Conservation (phyloP, 92 coral and sea anemone species). For the Scolanthus callimorphus region DNA sequence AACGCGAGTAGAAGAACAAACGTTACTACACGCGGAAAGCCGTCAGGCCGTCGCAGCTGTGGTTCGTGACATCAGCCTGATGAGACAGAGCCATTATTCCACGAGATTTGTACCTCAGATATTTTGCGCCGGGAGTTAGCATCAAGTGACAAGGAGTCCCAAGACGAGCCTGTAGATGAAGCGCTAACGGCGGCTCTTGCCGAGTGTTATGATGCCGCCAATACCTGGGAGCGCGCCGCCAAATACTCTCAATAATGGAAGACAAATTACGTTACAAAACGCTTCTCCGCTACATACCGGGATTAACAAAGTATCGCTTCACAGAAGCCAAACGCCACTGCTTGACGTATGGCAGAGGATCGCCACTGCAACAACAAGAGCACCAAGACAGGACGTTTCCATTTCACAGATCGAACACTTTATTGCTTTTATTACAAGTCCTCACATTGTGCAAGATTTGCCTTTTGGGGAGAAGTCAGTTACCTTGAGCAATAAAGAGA, state of each 20-base stretch:
- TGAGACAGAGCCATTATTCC: slow-evolving; percentile 40
- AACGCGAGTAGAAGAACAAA: slow-evolving; percentile 44
- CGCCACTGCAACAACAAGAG: slow-evolving; percentile 40
- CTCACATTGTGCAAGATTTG: slow-evolving; percentile 41
- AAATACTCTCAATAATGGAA: slow-evolving; percentile 67
- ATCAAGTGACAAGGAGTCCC: slow-evolving; percentile 28
- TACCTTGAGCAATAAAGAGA: slow-evolving; percentile 24
- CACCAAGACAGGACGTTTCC: slow-evolving; percentile 33
- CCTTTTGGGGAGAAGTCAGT: slow-evolving; percentile 44
- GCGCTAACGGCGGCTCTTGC: slow-evolving; percentile 66
- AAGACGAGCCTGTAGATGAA: slow-evolving; percentile 27
- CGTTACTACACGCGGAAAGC: slow-evolving; percentile 60
- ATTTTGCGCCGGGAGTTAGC: slow-evolving; percentile 24
- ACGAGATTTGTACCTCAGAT: slow-evolving; percentile 49
- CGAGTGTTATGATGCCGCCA: slow-evolving; percentile 60
- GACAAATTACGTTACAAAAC: slow-evolving; percentile 51
- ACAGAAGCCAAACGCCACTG: slow-evolving; percentile 72
- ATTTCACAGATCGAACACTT: slow-evolving; percentile 31
- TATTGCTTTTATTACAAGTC: slow-evolving; percentile 32
- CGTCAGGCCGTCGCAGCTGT: slow-evolving; percentile 54
- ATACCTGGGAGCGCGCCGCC: slow-evolving; percentile 62
- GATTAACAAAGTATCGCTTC: slow-evolving; percentile 60
- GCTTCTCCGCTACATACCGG: slow-evolving; percentile 52
- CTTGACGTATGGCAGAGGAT: slow-evolving; percentile 70
- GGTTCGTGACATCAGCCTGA: slow-evolving; percentile 42